Conservation (phyloP, 2,888 invertebrate genomes). For the Zaprionus lineosus region DNA sequence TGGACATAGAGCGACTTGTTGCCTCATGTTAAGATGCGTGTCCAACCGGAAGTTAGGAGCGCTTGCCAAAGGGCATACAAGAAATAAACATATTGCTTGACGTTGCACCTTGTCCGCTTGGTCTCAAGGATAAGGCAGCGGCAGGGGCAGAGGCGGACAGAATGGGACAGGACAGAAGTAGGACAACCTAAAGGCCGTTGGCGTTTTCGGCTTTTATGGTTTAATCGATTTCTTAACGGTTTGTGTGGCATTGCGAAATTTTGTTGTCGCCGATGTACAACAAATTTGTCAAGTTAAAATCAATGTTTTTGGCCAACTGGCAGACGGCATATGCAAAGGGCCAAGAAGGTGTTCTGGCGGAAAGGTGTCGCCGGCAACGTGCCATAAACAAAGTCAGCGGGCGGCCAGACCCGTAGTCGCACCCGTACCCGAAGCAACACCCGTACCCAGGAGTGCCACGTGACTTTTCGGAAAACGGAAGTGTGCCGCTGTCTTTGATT, state of each 20-base stretch:
- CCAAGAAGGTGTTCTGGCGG: neutral
- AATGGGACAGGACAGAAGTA: constrained; percentile 25
- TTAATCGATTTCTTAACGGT: constrained; percentile 78
- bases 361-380: constrained; percentile 61
- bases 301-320: constrained; percentile 25
- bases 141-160: constrained; percentile 11
- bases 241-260: constrained; percentile 75
- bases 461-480: constrained; percentile 79
- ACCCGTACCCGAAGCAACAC: neutral
- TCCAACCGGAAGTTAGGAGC: constrained; percentile 64
- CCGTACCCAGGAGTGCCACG: constrained; percentile 66
- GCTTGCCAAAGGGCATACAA: constrained; percentile 31
- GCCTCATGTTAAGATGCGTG: constrained; percentile 38
- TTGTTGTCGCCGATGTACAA: constrained; percentile 70
- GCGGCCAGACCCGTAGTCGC: constrained; percentile 45
- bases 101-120: constrained; percentile 79
- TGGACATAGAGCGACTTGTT: constrained; percentile 8
- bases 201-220: constrained; percentile 62
- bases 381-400: constrained; percentile 80
- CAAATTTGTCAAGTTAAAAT: constrained; percentile 65
- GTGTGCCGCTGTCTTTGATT: constrained; percentile 43
- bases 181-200: constrained; percentile 36
- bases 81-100: constrained; percentile 36
- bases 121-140: constrained; percentile 64
- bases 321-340: constrained; percentile 60